Evolutionary conservation across 1,140 invertebrate genomes (phyloP).

Genomic region (Carposina sasakii): DNA sequence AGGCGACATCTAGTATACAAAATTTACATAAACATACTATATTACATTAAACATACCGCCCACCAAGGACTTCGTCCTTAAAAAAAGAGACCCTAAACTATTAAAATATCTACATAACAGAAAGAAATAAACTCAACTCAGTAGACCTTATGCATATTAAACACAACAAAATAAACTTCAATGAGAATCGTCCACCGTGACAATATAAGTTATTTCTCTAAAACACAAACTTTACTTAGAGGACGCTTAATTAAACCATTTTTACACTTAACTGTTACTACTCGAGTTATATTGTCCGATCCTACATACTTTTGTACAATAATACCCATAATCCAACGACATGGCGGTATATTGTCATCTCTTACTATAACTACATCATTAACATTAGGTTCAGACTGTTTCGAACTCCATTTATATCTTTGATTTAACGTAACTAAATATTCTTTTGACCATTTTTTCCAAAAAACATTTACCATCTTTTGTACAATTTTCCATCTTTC

Average conservation of each 20-base stretch:
- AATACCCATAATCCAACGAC: not conserved
- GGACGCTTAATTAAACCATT: conserved; percentile 9
- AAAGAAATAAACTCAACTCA: no score
- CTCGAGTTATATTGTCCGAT: not conserved
- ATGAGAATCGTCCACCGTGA: no score
- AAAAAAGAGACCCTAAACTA: no score
- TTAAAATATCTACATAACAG: no score
- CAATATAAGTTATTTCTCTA: no score
- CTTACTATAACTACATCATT: not conserved
- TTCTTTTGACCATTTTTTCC: not conserved
- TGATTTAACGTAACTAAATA: not conserved
- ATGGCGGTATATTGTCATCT: not conserved
- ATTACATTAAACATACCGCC: no score
- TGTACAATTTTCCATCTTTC: not conserved
- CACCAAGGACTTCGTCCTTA: no score
- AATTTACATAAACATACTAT: no score
- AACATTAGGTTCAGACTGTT: not conserved
- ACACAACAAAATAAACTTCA: no score
- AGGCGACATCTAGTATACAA: no score
- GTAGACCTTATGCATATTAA: no score
- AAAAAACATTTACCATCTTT: conserved; percentile 1
- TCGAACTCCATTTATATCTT: not conserved
- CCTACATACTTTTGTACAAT: not conserved
- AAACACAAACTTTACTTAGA: conserved; percentile 14
- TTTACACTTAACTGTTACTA: not conserved